Percentiles rank a stretch among this genome's conserved stretches.
These are phyloP conservation scores for Ianthella basta DNA, from an alignment of 37 sponge, comb jelly and placozoan genomes.

Conservation along the genomic window DNA sequence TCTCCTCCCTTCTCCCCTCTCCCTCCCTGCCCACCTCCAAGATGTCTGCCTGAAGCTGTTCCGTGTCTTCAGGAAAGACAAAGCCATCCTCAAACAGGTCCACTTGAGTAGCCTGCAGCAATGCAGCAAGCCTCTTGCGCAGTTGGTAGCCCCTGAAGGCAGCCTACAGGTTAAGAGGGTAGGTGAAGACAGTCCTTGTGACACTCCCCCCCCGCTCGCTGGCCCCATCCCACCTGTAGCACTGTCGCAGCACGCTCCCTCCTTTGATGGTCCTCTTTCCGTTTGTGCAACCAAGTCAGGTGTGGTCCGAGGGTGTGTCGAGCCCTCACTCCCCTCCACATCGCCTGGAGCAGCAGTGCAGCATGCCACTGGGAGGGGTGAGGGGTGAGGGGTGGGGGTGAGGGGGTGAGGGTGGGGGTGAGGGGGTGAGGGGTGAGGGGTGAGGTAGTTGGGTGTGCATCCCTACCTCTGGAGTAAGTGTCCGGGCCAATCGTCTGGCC, in stretches of 20 bases:
- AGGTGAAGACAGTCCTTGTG: too few relatives aligned
- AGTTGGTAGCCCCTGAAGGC: not conserved
- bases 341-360: constrained; percentile 38
- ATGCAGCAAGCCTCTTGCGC: not conserved
- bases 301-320: not conserved
- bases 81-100: not conserved
- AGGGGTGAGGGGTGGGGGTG: too few relatives aligned
- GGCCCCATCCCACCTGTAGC: constrained; percentile 33
- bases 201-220: too few relatives aligned
- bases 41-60: not conserved
- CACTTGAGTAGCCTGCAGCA: not conserved
- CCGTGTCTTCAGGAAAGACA: not conserved
- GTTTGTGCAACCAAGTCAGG: constrained; percentile 12
- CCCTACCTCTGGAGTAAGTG: not conserved
- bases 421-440: too few relatives aligned
- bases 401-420: too few relatives aligned
- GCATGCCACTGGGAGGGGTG: constrained; percentile 20
- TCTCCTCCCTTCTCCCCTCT: not conserved
- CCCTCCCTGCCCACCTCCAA: not conserved
- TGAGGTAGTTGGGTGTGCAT: too few relatives aligned
- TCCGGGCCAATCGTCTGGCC: not conserved
- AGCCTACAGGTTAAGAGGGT: not conserved
- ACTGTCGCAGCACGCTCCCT: constrained; percentile 23
- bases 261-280: not conserved
- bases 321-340: constrained; percentile 38